A percentile compares a stretch with the other conserved stretches of the same genome.
Evolutionary conservation across 2,797 vertebrate genomes (phyloP).

Genomic region (Oryzias sinensis): DNA sequence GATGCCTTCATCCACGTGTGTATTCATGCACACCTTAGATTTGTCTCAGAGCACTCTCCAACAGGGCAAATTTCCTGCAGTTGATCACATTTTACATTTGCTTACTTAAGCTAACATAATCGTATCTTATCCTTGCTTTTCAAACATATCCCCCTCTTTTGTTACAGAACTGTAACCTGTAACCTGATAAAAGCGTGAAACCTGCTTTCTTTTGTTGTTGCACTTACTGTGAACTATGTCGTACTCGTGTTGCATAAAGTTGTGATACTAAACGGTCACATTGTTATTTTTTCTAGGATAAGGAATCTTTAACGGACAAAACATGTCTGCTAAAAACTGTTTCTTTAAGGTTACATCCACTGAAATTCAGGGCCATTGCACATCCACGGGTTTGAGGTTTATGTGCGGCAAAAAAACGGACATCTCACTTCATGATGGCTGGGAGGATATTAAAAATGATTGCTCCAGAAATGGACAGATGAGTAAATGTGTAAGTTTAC

Average conservation of each 20-base stretch:
- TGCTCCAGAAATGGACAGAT: too few species aligned
- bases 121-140: slow-evolving; percentile 5
- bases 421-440: too few species aligned
- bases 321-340: too few species aligned
- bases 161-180: neutral
- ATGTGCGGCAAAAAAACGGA: too few species aligned
- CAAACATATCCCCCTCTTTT: slow-evolving; percentile 21
- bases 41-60: neutral
- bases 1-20: slow-evolving; percentile 29
- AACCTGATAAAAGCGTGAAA: slow-evolving; percentile 4
- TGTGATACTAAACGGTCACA: slow-evolving; percentile 2
- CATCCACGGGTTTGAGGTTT: too few species aligned
- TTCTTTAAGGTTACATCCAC: too few species aligned
- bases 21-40: slow-evolving; percentile 6
- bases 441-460: too few species aligned
- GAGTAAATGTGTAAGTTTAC: too few species aligned
- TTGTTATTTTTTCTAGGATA: neutral
- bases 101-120: slow-evolving; percentile 5
- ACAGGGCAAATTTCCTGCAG: neutral
- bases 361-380: too few species aligned
- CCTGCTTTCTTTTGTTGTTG: slow-evolving; percentile 15
- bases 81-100: too few species aligned
- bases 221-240: slow-evolving; percentile 3
- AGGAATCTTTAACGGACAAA: neutral
- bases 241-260: neutral